Conservation (phyloP, 2,888 invertebrate genomes). For the Drosophila lacicola region DNA sequence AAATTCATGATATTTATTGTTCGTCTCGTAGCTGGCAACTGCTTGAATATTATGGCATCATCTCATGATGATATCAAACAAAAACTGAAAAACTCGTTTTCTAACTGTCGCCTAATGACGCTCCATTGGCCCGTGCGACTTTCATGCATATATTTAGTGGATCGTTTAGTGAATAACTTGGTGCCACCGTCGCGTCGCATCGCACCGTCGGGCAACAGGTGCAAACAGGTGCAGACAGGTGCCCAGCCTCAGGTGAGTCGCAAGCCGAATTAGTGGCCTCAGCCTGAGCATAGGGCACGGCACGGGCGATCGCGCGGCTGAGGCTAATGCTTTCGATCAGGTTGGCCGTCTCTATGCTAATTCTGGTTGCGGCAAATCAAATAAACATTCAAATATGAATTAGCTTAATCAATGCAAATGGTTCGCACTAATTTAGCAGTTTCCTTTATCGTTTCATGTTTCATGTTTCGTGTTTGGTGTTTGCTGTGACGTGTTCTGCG, state of each 20-base stretch:
- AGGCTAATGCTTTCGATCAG: conserved; percentile 21
- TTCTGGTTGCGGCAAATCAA: conserved; percentile 45
- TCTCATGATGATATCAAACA: conserved; percentile 28
- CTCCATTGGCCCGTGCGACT: conserved; percentile 56
- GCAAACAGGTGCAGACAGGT: conserved; percentile 50
- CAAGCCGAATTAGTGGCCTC: neutral
- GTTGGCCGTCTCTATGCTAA: conserved; percentile 31
- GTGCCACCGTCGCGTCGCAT: conserved; percentile 35
- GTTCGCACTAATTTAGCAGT: conserved; percentile 73
- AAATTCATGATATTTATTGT: conserved; percentile 49
- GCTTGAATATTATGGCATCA: conserved; percentile 48
- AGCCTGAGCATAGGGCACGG: conserved; percentile 5
- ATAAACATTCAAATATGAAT: conserved; percentile 64
- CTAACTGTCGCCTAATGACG: conserved; percentile 64
- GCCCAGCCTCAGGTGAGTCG: conserved; percentile 2
- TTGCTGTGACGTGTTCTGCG: neutral
- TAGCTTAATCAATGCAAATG: conserved; percentile 74
- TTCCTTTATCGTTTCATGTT: conserved; percentile 43
- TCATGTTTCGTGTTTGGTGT: conserved; percentile 22
- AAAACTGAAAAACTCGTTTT: conserved; percentile 56
- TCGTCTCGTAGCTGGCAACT: conserved; percentile 21
- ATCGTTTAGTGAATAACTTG: conserved; percentile 50
- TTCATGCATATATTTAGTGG: conserved; percentile 65
- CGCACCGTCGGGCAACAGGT: conserved; percentile 49
- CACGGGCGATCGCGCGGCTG: conserved; percentile 6